phyloP scores from a whole-genome alignment of 1,140 invertebrate genomes.

The Zaprionus africanus region DNA sequence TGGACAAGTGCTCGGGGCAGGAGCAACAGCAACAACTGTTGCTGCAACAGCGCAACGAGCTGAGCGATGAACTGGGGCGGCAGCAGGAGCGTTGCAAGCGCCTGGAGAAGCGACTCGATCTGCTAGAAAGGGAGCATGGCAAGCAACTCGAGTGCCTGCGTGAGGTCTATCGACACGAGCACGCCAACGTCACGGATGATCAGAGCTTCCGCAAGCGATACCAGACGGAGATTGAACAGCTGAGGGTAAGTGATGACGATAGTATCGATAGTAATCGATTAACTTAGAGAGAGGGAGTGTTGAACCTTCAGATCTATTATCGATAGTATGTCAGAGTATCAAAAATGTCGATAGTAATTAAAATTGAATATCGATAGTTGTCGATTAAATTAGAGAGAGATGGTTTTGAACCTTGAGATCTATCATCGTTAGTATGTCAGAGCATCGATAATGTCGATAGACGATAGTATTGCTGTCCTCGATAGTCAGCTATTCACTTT shows the following conservation, averaged over 20 bases:
- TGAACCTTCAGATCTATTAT: too few relatives aligned
- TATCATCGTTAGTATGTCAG: too few relatives aligned
- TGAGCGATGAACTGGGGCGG: constrained; percentile 85
- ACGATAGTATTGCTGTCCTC: neutral
- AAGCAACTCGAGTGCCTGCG: constrained; percentile 90
- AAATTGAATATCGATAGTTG: neutral
- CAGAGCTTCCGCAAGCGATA: constrained; percentile 90
- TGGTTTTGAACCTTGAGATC: too few relatives aligned
- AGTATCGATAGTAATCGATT: neutral
- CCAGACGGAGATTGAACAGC: constrained; percentile 93
- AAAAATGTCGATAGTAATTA: too few relatives aligned
- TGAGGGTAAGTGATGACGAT: constrained; percentile 86
- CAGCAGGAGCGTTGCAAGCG: constrained; percentile 88
- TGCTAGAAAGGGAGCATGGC: constrained; percentile 91
- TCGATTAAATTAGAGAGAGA: too few relatives aligned
- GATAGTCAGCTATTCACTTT: neutral
- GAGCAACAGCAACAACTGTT: constrained; percentile 73
- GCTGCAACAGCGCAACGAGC: constrained; percentile 71
- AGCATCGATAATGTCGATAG: too few relatives aligned
- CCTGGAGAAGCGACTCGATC: constrained; percentile 88
- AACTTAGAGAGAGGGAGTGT: too few relatives aligned
- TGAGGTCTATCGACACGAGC: constrained; percentile 88
- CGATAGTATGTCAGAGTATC: too few relatives aligned
- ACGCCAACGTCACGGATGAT: constrained; percentile 84
- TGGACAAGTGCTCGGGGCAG: constrained; percentile 71